These are phyloP conservation scores for Euphydryas editha DNA, from an alignment of 2,888 invertebrate genomes.

Conservation along the genomic window DNA sequence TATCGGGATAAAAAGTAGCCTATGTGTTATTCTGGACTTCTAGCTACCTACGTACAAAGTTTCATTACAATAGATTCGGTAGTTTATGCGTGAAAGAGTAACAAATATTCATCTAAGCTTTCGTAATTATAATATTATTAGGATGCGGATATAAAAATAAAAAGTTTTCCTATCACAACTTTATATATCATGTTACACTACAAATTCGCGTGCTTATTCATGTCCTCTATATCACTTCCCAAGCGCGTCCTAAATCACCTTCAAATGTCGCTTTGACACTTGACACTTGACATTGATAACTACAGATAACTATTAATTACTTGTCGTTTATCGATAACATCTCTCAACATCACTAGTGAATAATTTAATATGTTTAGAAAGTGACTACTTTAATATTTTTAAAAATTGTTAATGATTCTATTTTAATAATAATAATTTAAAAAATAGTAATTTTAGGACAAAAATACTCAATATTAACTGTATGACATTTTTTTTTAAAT, in stretches of 20 bases:
- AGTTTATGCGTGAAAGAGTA: background rate
- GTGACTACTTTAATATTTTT: too few species aligned
- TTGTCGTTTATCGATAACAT: slow-evolving; percentile 23
- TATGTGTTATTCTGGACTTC: too few species aligned
- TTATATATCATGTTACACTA: slow-evolving; percentile 6
- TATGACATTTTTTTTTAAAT: too few species aligned
- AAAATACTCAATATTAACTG: too few species aligned
- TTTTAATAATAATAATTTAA: too few species aligned
- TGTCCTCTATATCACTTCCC: slow-evolving; percentile 63
- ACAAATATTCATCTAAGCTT: background rate
- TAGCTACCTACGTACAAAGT: background rate
- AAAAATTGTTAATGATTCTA: background rate
- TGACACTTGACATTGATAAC: slow-evolving; percentile 48
- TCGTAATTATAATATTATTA: background rate
- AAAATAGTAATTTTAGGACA: too few species aligned
- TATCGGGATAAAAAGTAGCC: too few species aligned
- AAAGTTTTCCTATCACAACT: background rate
- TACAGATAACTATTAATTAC: slow-evolving; percentile 35
- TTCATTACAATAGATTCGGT: background rate
- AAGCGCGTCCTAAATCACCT: slow-evolving; percentile 66
- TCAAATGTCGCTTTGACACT: slow-evolving; percentile 51
- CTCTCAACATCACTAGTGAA: slow-evolving; percentile 15
- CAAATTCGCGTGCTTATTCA: slow-evolving; percentile 12
- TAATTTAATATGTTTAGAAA: slow-evolving; percentile 7
- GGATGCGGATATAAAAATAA: background rate